Base-by-base conservation (phyloP, 2,113 vertebrate species). In the Oryctolagus cuniculus region DNA sequence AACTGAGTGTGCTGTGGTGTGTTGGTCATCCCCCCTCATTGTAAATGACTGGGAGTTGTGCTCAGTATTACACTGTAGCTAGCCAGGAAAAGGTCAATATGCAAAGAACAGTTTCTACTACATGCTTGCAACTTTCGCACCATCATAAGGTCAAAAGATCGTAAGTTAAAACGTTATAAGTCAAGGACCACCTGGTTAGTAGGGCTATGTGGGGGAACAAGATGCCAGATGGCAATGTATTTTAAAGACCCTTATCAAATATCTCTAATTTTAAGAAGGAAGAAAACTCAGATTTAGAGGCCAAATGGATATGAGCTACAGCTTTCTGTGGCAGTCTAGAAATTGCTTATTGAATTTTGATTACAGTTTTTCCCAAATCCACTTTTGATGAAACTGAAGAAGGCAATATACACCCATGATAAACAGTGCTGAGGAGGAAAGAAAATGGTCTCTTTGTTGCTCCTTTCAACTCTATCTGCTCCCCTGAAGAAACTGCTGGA, bases 281-380 rank as follows among this genome's bases (percentile, higher is more conserved):
- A 38, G 44, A 44, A 64, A 94, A 69, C 4, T 75, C n/a, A 38
- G 5, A 80, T 6, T 49, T 88, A 75, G 75, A 96, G 13, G 85
- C 31, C 36, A 74, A 61, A 44, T 38, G 25, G 10, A 67, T 34
- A 67, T 29, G 2, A 74, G 17, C 21, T 27, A 22, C 4, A 27
- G 81, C 10, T 75, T 81, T 75, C 44, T 38, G 27, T 1, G 25
- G 9, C 36, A n/a, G 25, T 34, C 64, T 83, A 89, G 66, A 87
- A 79, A 91, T 64, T n/a, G 31, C 10, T 69, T 67, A 36, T 1
- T 77, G 13, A 95, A 81, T 84, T 90, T 87, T 79, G 9, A 87
- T 91, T 74, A 29, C 0, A 51, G 36, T 67, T 87, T 78, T 66
- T 21, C 7, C 27, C 36, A 61, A 38, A 90, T 78, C 77, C 24